Base-by-base conservation (phyloP, 2,888 invertebrate genomes). In the Amiota mariae region DNA sequence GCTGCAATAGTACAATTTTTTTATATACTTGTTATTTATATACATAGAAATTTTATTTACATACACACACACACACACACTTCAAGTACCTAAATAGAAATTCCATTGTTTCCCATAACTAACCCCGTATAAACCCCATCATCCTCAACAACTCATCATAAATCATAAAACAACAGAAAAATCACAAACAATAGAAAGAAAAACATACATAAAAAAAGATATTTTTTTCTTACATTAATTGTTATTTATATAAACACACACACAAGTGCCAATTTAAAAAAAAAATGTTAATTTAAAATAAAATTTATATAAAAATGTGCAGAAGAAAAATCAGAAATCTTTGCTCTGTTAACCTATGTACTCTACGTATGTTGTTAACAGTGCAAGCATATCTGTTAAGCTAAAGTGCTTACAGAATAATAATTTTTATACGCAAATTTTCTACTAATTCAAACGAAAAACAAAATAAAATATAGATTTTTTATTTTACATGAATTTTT, bases 1-100 rank as follows among this genome's bases (percentile, higher is more conserved):
- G 88, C 88, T 89, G 89, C 89, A 89, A 89, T 89, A 89, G 89
- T 89, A 89, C 89, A 89, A 88, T 81, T 88, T 84, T 84, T 88
- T 87, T 84, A 83, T 84, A 83, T 81, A 82, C 67, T 68, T 68
- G 67, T 68, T 86, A 88, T 88, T 81, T 86, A 68, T 85, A 86
- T 87, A 82, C 87, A 88, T 81, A 82, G 82, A 85, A 86, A 84
- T 87, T 84, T 83, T 86, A 87, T 85, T 87, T 88, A 88, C 87
- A 86, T 80, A 88, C 87, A 88, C 81, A 84, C 75, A 80, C 79
- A 78, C 75, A 84, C 85, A 87, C 83, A 85, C 82, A 85, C 81
- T 83, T 80, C 80, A 80, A 80, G 79, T 73, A 78, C 83, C 82
- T 89, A 87, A 89, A 91, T 90, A 89, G 77, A 87, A 87, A 85